Evolutionary conservation across 2,113 vertebrate genomes (phyloP).

Genomic region (Cinclus cinclus): DNA sequence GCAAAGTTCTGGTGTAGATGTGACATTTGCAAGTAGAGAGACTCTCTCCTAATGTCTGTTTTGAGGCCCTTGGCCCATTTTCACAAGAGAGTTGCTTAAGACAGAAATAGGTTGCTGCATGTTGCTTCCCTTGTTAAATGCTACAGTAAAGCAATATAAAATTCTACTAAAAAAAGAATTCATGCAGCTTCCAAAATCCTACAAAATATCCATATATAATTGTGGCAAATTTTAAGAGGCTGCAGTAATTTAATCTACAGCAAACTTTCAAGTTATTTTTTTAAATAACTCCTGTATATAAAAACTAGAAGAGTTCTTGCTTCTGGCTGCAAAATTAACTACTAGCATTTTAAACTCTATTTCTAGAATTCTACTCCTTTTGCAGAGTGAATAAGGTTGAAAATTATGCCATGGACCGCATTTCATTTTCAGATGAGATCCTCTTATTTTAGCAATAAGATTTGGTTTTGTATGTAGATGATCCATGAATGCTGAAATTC

Average conservation of each 20-base stretch:
- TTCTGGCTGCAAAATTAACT: not conserved
- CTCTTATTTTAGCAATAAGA: not conserved
- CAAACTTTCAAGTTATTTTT: not conserved
- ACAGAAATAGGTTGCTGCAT: conserved; percentile 69
- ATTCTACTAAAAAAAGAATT: not conserved
- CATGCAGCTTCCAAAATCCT: not conserved
- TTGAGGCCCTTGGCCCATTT: conserved; percentile 74
- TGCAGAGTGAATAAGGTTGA: not conserved
- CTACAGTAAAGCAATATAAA: conserved; percentile 17
- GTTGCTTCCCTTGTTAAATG: conserved; percentile 72
- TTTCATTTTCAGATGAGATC: not conserved
- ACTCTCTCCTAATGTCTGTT: conserved; percentile 65
- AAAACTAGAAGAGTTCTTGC: not conserved
- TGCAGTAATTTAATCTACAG: not conserved
- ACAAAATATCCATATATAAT: not conserved
- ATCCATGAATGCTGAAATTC: not conserved
- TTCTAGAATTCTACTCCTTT: not conserved
- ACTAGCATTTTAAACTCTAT: not conserved
- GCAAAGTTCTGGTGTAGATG: conserved; percentile 73
- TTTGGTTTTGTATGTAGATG: not conserved
- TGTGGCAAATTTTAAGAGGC: not conserved
- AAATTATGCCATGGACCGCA: not conserved
- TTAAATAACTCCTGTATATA: not conserved
- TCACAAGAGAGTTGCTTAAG: conserved; percentile 68
- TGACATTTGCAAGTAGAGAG: conserved; percentile 70